Percentiles rank a stretch among this genome's conserved stretches.
phyloP scores from a whole-genome alignment of 1,140 invertebrate genomes.

The Helicoverpa armigera region DNA sequence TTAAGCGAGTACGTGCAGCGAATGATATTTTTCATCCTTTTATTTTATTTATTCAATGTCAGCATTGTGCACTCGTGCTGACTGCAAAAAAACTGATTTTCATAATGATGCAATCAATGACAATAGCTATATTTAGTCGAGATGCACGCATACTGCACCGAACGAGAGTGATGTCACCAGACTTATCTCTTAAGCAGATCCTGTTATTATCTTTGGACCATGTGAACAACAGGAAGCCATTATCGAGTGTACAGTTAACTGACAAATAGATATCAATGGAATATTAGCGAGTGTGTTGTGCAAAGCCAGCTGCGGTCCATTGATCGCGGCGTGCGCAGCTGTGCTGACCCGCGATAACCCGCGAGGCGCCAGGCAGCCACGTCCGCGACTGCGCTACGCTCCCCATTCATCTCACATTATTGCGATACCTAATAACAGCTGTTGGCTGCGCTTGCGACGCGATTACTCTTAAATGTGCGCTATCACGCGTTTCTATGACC shows the following conservation, averaged over 20 bases:
- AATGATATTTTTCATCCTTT: conserved; percentile 9
- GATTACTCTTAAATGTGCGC: conserved; percentile 56
- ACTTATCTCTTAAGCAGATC: conserved; percentile 31
- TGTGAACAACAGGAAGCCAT: conserved; percentile 38
- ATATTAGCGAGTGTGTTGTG: conserved; percentile 48
- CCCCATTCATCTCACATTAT: conserved; percentile 61
- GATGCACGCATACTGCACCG: conserved; percentile 10
- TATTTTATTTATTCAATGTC: background rate
- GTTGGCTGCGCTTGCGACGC: conserved; percentile 51
- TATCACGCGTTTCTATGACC: conserved; percentile 56
- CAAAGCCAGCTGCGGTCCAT: conserved; percentile 52
- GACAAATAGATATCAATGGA: conserved; percentile 52
- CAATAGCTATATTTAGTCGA: background rate
- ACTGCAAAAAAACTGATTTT: conserved; percentile 24
- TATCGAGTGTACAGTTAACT: conserved; percentile 28
- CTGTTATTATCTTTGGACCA: conserved; percentile 25
- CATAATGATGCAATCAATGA: conserved; percentile 2
- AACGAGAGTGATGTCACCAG: conserved; percentile 4
- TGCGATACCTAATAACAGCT: conserved; percentile 48
- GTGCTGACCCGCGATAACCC: conserved; percentile 63
- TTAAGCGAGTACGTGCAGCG: conserved; percentile 1
- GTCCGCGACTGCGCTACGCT: conserved; percentile 44
- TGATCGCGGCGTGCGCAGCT: conserved; percentile 53
- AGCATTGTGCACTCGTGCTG: background rate
- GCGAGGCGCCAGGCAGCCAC: conserved; percentile 57